phyloP scores from a whole-genome alignment of 2,888 invertebrate genomes.

The Anarsia innoxiella region DNA sequence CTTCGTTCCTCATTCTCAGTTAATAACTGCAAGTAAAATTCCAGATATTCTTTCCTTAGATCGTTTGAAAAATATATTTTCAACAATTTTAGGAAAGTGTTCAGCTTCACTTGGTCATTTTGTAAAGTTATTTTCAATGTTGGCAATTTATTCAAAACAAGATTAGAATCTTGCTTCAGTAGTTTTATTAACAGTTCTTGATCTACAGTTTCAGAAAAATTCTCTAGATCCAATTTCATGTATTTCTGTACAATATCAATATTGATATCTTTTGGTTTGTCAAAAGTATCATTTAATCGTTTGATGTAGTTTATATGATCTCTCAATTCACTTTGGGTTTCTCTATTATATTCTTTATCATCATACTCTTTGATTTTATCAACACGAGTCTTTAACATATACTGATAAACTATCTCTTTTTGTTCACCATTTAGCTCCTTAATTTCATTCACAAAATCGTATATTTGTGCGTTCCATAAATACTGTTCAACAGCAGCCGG shows the following conservation, averaged over 20 bases:
- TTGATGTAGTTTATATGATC: conserved; percentile 10
- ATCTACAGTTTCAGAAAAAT: conserved; percentile 16
- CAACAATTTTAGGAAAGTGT: conserved; percentile 33
- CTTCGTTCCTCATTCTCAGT: conserved; percentile 10
- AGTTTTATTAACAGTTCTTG: background rate
- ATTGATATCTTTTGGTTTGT: background rate
- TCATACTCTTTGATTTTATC: conserved; percentile 24
- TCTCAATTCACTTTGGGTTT: conserved; percentile 19
- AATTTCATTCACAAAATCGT: conserved; percentile 5
- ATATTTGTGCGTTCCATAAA: conserved; percentile 7
- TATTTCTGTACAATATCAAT: conserved; percentile 30
- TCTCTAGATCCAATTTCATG: too few relatives aligned
- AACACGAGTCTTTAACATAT: conserved; percentile 26
- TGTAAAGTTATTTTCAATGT: background rate
- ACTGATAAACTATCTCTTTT: conserved; percentile 24
- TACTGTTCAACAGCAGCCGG: conserved; percentile 23
- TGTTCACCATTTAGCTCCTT: conserved; percentile 21
- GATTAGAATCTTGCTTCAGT: background rate
- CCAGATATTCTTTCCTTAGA: conserved; percentile 29
- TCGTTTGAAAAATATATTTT: conserved; percentile 42
- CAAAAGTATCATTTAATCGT: background rate
- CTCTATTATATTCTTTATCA: conserved; percentile 19
- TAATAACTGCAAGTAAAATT: conserved; percentile 27
- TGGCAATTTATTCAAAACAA: background rate
- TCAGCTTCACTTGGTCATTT: conserved; percentile 18